Conservation (phyloP, 2,888 invertebrate species). For the Alsophila aescularia region DNA sequence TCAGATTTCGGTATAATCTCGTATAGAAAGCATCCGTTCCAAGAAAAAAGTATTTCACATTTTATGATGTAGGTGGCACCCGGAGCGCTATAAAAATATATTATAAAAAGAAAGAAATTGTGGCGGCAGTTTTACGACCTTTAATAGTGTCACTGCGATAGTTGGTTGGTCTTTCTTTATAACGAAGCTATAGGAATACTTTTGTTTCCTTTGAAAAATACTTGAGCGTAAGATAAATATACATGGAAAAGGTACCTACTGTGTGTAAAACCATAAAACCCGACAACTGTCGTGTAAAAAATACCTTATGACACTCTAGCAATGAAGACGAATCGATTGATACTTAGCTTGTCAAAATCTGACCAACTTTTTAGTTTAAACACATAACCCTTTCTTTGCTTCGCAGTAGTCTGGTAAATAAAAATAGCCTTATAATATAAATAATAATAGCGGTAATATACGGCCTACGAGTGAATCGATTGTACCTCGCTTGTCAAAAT, state of each 20-base stretch:
- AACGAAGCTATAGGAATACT: conserved; percentile 31
- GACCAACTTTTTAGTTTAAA: too few species aligned
- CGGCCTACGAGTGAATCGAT: too few species aligned
- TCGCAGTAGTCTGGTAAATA: too few species aligned
- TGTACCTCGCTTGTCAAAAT: too few species aligned
- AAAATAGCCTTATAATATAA: too few species aligned
- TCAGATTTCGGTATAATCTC: conserved; percentile 75
- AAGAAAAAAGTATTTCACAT: conserved; percentile 80
- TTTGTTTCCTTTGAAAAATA: conserved; percentile 17
- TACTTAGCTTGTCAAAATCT: too few species aligned
- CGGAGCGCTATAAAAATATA: conserved; percentile 72
- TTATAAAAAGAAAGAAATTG: conserved; percentile 73
- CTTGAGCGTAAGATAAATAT: conserved; percentile 14
- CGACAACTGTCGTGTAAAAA: too few species aligned
- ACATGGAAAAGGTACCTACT: not conserved
- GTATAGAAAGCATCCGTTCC: conserved; percentile 71
- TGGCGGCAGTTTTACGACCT: conserved; percentile 65
- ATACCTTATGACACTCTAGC: too few species aligned
- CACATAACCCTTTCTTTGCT: too few species aligned
- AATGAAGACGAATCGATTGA: too few species aligned
- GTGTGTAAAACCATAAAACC: too few species aligned
- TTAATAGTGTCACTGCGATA: conserved; percentile 67
- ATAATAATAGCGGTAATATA: too few species aligned
- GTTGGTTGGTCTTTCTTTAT: conserved; percentile 47
- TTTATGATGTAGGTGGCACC: conserved; percentile 79